These are phyloP conservation scores for Crotalus tigris DNA, from an alignment of 2,113 vertebrate genomes.

Conservation along the genomic window DNA sequence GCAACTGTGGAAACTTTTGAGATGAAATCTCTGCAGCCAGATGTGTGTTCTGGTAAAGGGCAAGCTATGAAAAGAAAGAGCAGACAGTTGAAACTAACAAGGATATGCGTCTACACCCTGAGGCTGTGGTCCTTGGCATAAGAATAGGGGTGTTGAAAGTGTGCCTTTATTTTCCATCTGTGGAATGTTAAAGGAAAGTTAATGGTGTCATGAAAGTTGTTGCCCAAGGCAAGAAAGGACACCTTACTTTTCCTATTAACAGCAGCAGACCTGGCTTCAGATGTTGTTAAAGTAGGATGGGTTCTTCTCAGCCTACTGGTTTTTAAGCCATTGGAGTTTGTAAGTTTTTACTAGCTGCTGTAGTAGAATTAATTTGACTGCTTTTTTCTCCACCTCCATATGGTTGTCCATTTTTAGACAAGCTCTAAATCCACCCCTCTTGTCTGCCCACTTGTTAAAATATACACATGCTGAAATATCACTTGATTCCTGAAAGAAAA, in stretches of 20 bases:
- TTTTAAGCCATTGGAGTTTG: neutral
- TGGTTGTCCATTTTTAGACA: slow-evolving; percentile 7
- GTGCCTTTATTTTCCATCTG: neutral
- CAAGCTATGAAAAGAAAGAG: neutral
- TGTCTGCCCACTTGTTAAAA: neutral
- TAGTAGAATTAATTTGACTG: neutral
- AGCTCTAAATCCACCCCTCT: neutral
- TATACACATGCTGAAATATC: slow-evolving; percentile 20
- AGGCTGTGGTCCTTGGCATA: neutral
- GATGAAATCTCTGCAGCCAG: neutral
- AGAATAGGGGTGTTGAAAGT: neutral
- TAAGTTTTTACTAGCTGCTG: neutral
- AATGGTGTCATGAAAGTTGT: slow-evolving; percentile 1
- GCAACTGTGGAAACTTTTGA: neutral
- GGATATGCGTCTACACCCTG: neutral
- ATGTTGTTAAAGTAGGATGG: neutral
- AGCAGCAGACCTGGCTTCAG: neutral
- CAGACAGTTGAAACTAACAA: neutral
- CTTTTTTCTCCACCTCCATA: neutral
- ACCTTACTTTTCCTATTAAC: neutral
- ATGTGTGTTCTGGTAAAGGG: neutral
- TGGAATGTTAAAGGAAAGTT: neutral
- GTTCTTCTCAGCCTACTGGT: neutral
- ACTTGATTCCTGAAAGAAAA: neutral
- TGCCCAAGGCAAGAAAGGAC: neutral